Evolutionary conservation across 2,797 vertebrate genomes (phyloP), one percentile per base, ranked within the genome.

Genomic region (Heterohyrax brucei): DNA sequence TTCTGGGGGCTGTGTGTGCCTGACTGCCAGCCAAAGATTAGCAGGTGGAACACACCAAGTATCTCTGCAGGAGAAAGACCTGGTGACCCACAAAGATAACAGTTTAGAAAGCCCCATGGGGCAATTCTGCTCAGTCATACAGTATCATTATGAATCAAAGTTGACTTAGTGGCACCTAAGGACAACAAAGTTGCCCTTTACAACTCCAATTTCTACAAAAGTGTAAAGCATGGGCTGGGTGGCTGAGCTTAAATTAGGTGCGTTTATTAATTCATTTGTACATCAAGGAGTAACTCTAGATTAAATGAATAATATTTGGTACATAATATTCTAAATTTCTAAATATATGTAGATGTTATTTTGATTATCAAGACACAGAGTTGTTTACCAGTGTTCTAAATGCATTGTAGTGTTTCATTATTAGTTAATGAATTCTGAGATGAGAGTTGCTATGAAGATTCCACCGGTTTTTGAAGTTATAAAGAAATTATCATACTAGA

Each of bases 341-440:
- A 81, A 88, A 73, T 86, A 4, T 64, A 62, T 50, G 21, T 30
- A 75, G 18, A 82, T 33, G 16, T 75, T 56, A 82, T 62, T 91
- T 16, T 91, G n/a, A 66, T 91, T 80, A 59, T 70, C 46, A 87
- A 82, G 39, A 59, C 62, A 50, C 18, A 83, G 87, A 90, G 72
- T 70, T 39, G 48, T 44, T 78, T 83, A 19, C 30, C 87, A 80
- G 13, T 84, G 90, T 90, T 86, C 21, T n/a, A 88, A 62, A 75
- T 79, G 14, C 33, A 44, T 3, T 48, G 22, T 24, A 53, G 10
- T 78, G 4, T 21, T 82, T 28, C 59, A 3, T 14, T 10, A 85
- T 72, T 95, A 48, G 53, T 73, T 61, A 81, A 76, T 12, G 39
- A 75, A 75, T 48, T 82, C 9, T 62, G 91, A 91, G 13, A 68